These are phyloP conservation scores for Aphodius granarius DNA, from an alignment of 2,888 invertebrate genomes.

Conservation along the genomic window DNA sequence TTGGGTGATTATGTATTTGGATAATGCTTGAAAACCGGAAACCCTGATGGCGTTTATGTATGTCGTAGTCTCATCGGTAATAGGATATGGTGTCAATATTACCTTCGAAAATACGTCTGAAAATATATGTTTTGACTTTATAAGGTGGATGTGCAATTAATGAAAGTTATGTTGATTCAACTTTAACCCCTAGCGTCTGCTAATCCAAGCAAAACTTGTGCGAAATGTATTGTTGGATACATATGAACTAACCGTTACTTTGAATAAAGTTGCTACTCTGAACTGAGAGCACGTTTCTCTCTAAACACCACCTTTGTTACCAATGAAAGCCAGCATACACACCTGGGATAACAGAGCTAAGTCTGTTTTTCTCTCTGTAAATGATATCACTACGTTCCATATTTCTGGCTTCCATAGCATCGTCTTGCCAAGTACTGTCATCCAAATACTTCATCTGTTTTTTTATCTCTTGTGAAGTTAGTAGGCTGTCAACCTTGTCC, in stretches of 20 bases:
- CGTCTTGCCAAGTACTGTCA: slow-evolving; percentile 52
- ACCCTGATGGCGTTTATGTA: slow-evolving; percentile 56
- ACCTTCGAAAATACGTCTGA: slow-evolving; percentile 46
- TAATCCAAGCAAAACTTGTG: no score
- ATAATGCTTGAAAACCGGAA: slow-evolving; percentile 46
- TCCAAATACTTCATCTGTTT: slow-evolving; percentile 48
- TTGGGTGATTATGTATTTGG: slow-evolving; percentile 54
- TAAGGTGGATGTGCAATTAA: no score
- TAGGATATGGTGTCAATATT: slow-evolving; percentile 48
- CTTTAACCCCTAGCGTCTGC: no score
- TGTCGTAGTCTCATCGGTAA: slow-evolving; percentile 48
- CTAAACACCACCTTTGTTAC: neutral
- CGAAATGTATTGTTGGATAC: no score
- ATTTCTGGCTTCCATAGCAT: slow-evolving; percentile 45
- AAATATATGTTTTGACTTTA: no score
- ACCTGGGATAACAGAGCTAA: slow-evolving; percentile 50
- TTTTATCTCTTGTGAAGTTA: slow-evolving; percentile 40
- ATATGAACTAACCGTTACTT: no score
- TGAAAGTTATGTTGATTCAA: no score
- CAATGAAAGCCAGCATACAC: slow-evolving; percentile 7
- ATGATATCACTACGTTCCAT: slow-evolving; percentile 22
- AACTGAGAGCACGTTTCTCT: neutral
- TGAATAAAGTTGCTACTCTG: no score
- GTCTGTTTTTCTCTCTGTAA: slow-evolving; percentile 49
- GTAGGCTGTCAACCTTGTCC: slow-evolving; percentile 40